phyloP scores from a whole-genome alignment of 2,888 invertebrate species.

The Pandemis cinnamomeana region DNA sequence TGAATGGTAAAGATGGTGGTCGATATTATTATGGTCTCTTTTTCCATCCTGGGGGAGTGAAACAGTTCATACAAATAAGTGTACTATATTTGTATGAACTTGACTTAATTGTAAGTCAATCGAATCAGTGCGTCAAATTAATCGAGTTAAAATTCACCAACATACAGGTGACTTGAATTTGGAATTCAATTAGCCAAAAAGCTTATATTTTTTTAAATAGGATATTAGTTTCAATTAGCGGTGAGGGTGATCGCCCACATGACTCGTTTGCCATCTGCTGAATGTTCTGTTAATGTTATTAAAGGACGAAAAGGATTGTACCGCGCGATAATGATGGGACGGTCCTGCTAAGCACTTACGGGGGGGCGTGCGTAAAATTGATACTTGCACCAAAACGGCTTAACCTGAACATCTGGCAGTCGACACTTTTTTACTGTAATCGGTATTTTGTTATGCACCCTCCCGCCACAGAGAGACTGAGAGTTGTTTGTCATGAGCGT shows the following conservation, averaged over 20 bases:
- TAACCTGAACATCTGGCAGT: constrained; percentile 26
- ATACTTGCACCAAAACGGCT: constrained; percentile 11
- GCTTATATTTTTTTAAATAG: not conserved
- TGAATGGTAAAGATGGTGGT: too few relatives aligned
- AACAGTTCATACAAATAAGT: not conserved
- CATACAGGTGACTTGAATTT: too few relatives aligned
- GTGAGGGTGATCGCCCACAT: constrained; percentile 26
- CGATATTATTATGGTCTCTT: too few relatives aligned
- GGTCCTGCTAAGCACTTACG: not conserved
- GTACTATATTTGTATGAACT: too few relatives aligned
- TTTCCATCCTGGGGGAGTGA: not conserved
- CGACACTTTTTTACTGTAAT: constrained; percentile 36
- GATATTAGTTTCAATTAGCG: constrained; percentile 33
- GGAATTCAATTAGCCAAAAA: too few relatives aligned
- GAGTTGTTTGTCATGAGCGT: constrained; percentile 48
- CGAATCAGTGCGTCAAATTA: too few relatives aligned
- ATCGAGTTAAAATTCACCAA: too few relatives aligned
- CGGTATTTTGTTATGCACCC: constrained; percentile 51
- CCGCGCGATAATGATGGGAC: constrained; percentile 11
- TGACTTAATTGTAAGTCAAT: too few relatives aligned
- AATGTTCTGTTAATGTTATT: not conserved
- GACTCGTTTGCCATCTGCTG: constrained; percentile 35
- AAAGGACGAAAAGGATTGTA: not conserved
- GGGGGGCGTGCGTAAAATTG: constrained; percentile 7
- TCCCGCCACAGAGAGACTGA: constrained; percentile 49